Conservation (phyloP, 2,113 vertebrate species). For the Nothobranchius furzeri region DNA sequence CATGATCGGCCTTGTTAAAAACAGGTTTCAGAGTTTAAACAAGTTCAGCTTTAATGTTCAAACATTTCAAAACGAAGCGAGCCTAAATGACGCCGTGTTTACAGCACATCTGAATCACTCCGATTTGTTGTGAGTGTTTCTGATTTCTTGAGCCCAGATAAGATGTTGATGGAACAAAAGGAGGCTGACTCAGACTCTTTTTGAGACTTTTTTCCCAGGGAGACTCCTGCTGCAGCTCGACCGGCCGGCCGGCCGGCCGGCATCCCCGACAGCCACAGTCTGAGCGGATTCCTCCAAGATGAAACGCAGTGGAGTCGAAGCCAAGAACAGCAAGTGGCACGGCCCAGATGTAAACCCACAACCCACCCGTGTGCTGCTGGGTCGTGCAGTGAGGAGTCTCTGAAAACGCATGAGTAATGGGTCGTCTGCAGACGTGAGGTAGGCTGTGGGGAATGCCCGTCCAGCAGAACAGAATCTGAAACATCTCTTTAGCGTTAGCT, state of each 20-base stretch:
- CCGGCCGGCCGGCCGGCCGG: slow-evolving; percentile 59
- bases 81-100: slow-evolving; percentile 15
- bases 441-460: slow-evolving; percentile 68
- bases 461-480: slow-evolving; percentile 17
- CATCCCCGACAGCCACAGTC: slow-evolving; percentile 57
- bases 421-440: slow-evolving; percentile 80
- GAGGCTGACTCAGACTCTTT: slow-evolving; percentile 17
- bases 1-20: slow-evolving; percentile 59
- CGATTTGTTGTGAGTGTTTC: slow-evolving; percentile 11
- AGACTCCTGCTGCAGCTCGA: slow-evolving; percentile 41
- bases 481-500: slow-evolving; percentile 18
- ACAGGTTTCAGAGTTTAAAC: slow-evolving; percentile 21
- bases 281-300: slow-evolving; percentile 83
- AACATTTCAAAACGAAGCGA: slow-evolving; percentile 9
- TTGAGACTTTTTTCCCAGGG: slow-evolving; percentile 17
- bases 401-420: slow-evolving; percentile 88
- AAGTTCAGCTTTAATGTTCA: slow-evolving; percentile 1
- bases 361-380: slow-evolving; percentile 81
- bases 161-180: slow-evolving; percentile 26
- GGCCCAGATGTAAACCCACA: slow-evolving; percentile 84
- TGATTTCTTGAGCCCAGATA: slow-evolving; percentile 8
- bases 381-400: slow-evolving; percentile 82
- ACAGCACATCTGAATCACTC: slow-evolving; percentile 5
- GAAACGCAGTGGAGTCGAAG: slow-evolving; percentile 75
- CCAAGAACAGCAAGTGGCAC: slow-evolving; percentile 86